Conservation (phyloP, 2,888 invertebrate species). For the Branchipolynoe longqiensis region DNA sequence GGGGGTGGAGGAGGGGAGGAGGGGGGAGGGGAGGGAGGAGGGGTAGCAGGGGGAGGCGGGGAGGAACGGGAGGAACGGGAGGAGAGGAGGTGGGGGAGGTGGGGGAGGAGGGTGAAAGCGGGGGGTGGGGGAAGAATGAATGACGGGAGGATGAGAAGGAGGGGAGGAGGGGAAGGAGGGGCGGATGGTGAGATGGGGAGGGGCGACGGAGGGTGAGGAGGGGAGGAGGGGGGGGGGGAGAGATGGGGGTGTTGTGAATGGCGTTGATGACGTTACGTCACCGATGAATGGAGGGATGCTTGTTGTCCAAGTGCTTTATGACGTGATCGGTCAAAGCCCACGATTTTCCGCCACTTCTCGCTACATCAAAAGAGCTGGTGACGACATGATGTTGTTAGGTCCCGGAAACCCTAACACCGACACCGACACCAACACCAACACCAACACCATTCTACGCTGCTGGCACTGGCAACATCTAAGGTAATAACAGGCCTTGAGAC, state of each 20-base stretch:
- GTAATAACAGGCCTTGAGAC: too few species aligned
- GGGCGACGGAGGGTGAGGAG: background rate
- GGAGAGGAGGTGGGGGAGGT: background rate
- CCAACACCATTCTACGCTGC: too few species aligned
- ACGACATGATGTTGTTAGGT: slow-evolving; percentile 22
- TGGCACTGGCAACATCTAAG: too few species aligned
- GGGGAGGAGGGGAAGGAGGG: too few species aligned
- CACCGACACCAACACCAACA: too few species aligned
- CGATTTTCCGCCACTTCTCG: background rate
- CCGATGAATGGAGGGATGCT: slow-evolving; percentile 5
- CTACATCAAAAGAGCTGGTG: slow-evolving; percentile 19
- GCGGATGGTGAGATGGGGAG: too few species aligned
- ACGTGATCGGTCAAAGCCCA: background rate
- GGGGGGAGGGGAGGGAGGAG: too few species aligned
- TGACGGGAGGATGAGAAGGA: background rate
- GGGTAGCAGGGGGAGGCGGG: too few species aligned
- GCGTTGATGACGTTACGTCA: slow-evolving; percentile 19
- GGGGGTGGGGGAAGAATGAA: background rate
- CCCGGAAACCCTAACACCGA: too few species aligned
- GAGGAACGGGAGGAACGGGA: too few species aligned
- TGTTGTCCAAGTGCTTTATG: slow-evolving; percentile 18
- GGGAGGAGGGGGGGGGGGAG: background rate
- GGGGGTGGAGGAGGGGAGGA: too few species aligned
- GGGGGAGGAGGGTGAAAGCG: background rate
- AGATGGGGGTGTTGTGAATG: background rate